These are phyloP conservation scores for Pseudorhombus dupliciocellatus DNA, from an alignment of 2,113 vertebrate genomes.

Conservation along the genomic window DNA sequence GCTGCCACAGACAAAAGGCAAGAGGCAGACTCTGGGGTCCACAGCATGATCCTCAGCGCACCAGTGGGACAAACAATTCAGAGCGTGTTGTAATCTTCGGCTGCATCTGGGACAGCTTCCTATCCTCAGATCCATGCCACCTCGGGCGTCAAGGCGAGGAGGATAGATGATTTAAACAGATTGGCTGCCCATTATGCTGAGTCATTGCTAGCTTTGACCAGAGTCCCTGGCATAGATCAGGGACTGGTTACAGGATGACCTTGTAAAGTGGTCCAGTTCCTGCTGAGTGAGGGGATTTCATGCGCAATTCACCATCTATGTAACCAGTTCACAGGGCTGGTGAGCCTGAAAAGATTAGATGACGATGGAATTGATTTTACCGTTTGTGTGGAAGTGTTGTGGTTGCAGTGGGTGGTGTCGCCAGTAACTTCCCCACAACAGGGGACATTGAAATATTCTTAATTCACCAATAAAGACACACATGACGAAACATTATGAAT, in stretches of 20 bases:
- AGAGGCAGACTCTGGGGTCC: conserved; percentile 19
- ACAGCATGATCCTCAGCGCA: neutral
- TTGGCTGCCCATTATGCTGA: neutral
- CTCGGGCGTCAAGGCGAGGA: neutral
- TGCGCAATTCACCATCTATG: neutral
- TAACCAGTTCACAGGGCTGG: neutral
- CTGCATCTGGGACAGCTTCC: neutral
- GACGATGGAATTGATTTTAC: neutral
- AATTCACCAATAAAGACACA: conserved; percentile 31
- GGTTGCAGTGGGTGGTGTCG: too few relatives aligned
- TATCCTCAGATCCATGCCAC: neutral
- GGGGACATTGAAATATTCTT: neutral
- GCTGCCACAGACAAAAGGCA: conserved; percentile 3
- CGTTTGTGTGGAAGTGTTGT: neutral
- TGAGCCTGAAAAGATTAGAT: neutral
- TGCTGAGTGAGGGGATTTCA: conserved; percentile 39
- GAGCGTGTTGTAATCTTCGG: neutral
- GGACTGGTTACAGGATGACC: conserved; percentile 21
- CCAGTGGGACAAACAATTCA: neutral
- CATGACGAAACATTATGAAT: conserved; percentile 64
- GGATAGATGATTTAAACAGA: neutral
- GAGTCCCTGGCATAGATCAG: conserved; percentile 34
- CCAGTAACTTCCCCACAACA: neutral
- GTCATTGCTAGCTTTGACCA: conserved; percentile 1
- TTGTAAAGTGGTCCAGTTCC: conserved; percentile 13